Evolutionary conservation across 2,113 vertebrate species (phyloP), one percentile per base, ranked within the genome.

Genomic region (Thunnus maccoyii): DNA sequence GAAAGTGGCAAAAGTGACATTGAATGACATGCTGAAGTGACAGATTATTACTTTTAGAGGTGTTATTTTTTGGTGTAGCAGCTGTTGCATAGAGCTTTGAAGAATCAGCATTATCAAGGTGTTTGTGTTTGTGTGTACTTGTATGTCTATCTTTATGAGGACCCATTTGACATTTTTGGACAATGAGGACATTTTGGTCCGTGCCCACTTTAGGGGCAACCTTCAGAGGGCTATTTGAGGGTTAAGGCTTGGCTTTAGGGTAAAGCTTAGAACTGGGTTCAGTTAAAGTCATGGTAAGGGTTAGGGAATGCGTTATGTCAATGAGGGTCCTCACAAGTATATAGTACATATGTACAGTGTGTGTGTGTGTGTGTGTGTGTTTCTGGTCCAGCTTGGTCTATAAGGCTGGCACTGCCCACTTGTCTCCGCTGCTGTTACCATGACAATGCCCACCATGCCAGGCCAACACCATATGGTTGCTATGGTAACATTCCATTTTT

Each of bases 401-500:
- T 72, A 44, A 76, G 74, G 27, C 76, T 91, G 89, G 88, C 91
- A 78, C 52, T 86, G 79, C 81, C 88, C 87, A 72, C 73, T 79
- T 84, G 84, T 86, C 82, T 88, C 51, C 71, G 88, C 90, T 50
- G 32, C 85, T 73, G 93, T 94, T 92, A 70, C 92, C 89, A 92
- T 92, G 93, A 84, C 90, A 55, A 89, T 92, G 76, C 55, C 87
- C 56, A 65, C 81, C 65, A 86, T 88, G 88, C 84, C 86, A 88
- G 76, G 84, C 69, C 89, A 86, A 82, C 84, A 58, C 91, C 92
- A 92, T 93, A 92, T 89, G 91, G 93, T 93, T 92, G 87, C 91
- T 72, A 92, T 90, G 86, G 93, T 84, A 86, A 94, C 82, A 1
- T 15, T 69, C 41, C 36, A 22, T 30, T 56, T 80, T 84, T 85